Base-by-base conservation (phyloP, 2,797 vertebrate genomes). In the Amphiprion clarkii region DNA sequence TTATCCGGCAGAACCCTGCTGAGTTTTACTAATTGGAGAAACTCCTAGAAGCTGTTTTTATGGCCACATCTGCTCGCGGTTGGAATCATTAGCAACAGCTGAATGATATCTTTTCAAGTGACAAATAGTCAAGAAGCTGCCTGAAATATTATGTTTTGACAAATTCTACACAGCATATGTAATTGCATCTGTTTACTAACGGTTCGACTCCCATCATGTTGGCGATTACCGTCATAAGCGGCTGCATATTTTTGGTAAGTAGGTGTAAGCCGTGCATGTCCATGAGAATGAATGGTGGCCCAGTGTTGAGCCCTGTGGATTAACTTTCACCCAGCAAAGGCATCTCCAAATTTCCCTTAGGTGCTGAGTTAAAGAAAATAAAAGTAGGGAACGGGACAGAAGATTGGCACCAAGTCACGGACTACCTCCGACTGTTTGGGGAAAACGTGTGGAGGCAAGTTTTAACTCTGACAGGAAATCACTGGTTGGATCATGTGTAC, bases 1-100 rank as follows among this genome's bases (percentile, higher is more conserved):
- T 57, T 81, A 55, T 33, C 57, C 25, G 3, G 33, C 39, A 68
- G 31, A 44, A 59, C 29, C 29, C 60, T 46, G 72, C 59, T 27
- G 56, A 52, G 60, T 46, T 71, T 27, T 36, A 48, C 65, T 66
- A 65, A 81, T 49, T 61, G 66, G 71, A 59, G 40, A 12, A 83
- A 73, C 39, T 53, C 39, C 23, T 48, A 51, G 46, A 31, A 61
- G 25, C 53, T n/a, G 16, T 54, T 76, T n/a, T 65, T 48, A 73
- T 3, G 11, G 53, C 49, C 68, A 73, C 74, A 81, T 65, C 79
- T 79, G 72, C 61, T 7, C 0, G 27, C 23, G 58, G 53, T 25
- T 72, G 33, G 19, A 33, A 54, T 65, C 64, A 77, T 71, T 66
- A 63, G 21, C 52, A 74, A 71, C 56, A 80, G 76, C 42, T 82